Base-by-base conservation (phyloP, 2,888 invertebrate species). In the Tenthredo livida region DNA sequence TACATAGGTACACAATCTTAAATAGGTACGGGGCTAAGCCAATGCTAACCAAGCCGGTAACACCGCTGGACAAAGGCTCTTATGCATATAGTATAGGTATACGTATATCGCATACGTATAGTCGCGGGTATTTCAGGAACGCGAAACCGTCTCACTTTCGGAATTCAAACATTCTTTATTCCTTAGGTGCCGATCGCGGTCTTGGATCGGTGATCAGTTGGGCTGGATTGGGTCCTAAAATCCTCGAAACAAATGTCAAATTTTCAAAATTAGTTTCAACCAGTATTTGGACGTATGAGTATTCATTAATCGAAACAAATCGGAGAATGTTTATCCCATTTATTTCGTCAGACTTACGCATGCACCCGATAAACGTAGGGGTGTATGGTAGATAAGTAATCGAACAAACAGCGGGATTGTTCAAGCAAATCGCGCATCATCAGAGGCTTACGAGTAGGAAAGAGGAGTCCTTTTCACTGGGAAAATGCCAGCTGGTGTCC, bases 31-130 rank as follows among this genome's bases (percentile, higher is more conserved):
- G 47, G 61, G 83, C 87, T 89, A 88, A 89, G 89, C 88, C 87
- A 89, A 89, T 91, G 91, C 90, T 91, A 91, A 91, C 88, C 90
- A 89, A 90, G 90, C 90, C 91, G 91, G 92, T 90, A 92, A 92
- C 91, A 90, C 90, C 90, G 89, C 86, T 86, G 90, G 90, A 91
- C 90, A 90, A 90, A 90, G 89, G 89, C 86, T 67, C 85, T 85
- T 85, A 4, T 33, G 65, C 84, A 75, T 47, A 47, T 47, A 7
- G 15, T 47, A 12, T 47, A 15, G 6, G 37, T 37, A 37, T 37
- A 7, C 7, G 7, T 15, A 15, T 47, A 15, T 47, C n/a, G n/a
- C n/a, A 47, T 15, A 47, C 10, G 3, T 12, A 47, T 47, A 47
- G 83, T 70, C 83, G 70, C 47, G 67, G 83, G 70, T 83, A 83